Conservation (phyloP, 2,797 vertebrate genomes). For the Tadarida brasiliensis region DNA sequence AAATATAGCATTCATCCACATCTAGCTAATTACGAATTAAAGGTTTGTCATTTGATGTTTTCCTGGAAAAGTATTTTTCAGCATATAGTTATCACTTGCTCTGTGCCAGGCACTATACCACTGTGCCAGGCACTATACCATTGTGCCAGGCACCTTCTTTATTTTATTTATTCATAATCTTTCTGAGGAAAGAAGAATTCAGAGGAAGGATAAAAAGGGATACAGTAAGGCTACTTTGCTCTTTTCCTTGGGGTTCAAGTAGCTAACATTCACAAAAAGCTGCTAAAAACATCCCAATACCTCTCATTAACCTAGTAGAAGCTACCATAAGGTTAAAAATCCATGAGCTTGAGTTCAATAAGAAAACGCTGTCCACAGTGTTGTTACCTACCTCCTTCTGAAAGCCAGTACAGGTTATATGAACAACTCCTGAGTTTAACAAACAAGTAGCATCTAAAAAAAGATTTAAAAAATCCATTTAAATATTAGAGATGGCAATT, state of each 20-base stretch:
- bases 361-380: not conserved
- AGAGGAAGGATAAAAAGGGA: not conserved
- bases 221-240: not conserved
- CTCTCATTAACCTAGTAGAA: slow-evolving; percentile 14
- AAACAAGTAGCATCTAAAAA: slow-evolving; percentile 95
- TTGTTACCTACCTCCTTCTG: slow-evolving; percentile 94
- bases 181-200: slow-evolving; percentile 1
- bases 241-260: not conserved
- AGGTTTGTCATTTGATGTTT: not conserved
- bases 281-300: not conserved
- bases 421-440: slow-evolving; percentile 94
- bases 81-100: not conserved
- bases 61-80: slow-evolving; percentile 19
- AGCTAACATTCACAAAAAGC: not conserved
- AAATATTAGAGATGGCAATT: slow-evolving; percentile 18
- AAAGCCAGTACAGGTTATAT: slow-evolving; percentile 95
- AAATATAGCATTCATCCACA: not conserved
- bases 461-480: slow-evolving; percentile 17
- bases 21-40: not conserved
- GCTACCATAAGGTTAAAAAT: not conserved
- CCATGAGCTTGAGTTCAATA: not conserved
- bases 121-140: not conserved
- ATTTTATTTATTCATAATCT: not conserved
- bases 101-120: not conserved
- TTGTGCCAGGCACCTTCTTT: not conserved